A percentile compares a stretch with the other conserved stretches of the same genome.
phyloP scores from a whole-genome alignment of 1,140 invertebrate species.

The Euwallacea fornicatus region DNA sequence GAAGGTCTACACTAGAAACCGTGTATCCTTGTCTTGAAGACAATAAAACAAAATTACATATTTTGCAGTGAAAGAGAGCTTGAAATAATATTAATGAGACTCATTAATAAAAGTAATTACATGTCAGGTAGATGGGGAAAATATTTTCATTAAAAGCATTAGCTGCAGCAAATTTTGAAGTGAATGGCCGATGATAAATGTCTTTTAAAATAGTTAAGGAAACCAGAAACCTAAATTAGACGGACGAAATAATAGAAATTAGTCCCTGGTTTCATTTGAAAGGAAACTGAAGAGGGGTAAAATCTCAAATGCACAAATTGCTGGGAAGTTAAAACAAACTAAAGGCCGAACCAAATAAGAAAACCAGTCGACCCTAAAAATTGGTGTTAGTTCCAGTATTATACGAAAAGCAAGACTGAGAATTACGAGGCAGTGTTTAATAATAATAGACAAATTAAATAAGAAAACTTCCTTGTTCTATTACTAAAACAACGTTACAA shows the following conservation, averaged over 20 bases:
- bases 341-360: neutral
- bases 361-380: neutral
- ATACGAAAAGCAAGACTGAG: neutral
- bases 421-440: neutral
- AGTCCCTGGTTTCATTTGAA: neutral
- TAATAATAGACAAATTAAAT: conserved; percentile 5
- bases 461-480: neutral
- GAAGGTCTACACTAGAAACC: too few species aligned
- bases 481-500: neutral
- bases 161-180: neutral
- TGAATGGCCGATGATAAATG: neutral
- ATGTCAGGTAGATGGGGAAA: neutral
- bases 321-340: neutral
- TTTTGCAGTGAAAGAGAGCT: conserved; percentile 33
- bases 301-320: too few species aligned
- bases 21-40: too few species aligned
- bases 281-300: neutral
- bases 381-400: neutral
- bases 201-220: neutral
- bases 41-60: neutral
- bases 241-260: neutral
- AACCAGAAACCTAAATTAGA: neutral
- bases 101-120: conserved; percentile 6
- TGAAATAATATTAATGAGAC: conserved; percentile 33
- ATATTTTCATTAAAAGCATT: neutral